Percentiles rank a stretch among this genome's conserved stretches.
Evolutionary conservation across 2,888 invertebrate genomes (phyloP).

Genomic region (Rhingia campestris): DNA sequence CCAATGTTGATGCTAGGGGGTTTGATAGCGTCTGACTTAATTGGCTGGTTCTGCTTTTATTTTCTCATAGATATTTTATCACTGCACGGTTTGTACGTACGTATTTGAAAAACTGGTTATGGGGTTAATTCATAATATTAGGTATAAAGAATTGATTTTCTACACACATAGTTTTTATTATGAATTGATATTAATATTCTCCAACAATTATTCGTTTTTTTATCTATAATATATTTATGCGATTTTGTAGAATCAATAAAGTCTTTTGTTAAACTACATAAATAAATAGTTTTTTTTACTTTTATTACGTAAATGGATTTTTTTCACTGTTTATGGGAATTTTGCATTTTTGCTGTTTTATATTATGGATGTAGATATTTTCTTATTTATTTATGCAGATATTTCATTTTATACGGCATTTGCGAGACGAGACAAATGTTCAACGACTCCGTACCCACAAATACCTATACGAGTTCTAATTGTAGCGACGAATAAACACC

Average conservation of each 20-base stretch:
- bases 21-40: conserved; percentile 27
- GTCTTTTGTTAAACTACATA: not conserved
- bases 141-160: not conserved
- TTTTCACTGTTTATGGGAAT: not conserved
- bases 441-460: not conserved
- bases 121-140: conserved; percentile 18
- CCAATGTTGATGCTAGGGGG: conserved; percentile 8
- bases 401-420: not conserved
- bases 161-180: not conserved
- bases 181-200: not conserved
- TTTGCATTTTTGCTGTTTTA: not conserved
- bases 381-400: not conserved
- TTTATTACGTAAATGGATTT: conserved; percentile 19
- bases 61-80: conserved; percentile 5
- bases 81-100: conserved; percentile 27
- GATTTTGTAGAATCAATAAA: not conserved
- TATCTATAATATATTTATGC: not conserved
- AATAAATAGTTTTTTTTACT: not conserved
- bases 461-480: conserved; percentile 30
- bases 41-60: conserved; percentile 10
- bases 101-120: conserved; percentile 54
- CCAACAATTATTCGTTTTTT: too few relatives aligned
- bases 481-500: conserved; percentile 52
- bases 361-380: not conserved
- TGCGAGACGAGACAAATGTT: not conserved